Conservation (phyloP, 1,140 invertebrate genomes). For the Drosophila sp. region DNA sequence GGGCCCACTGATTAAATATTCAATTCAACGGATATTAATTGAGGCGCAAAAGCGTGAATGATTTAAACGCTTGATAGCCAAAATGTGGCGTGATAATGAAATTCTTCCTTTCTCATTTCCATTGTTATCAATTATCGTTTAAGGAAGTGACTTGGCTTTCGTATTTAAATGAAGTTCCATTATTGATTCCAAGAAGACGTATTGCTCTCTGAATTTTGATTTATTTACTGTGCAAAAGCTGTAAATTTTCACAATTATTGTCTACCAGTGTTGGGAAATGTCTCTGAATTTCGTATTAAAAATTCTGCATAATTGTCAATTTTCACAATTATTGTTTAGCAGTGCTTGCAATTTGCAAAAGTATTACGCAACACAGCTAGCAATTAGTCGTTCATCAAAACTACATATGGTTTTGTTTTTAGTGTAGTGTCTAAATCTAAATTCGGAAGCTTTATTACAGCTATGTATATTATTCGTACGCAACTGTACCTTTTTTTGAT, state of each 20-base stretch:
- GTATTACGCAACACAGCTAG: too few species aligned
- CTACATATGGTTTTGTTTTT: too few species aligned
- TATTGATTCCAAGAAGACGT: background rate
- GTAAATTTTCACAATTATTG: too few species aligned
- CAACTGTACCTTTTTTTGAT: too few species aligned
- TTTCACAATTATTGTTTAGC: background rate
- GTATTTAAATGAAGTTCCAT: background rate
- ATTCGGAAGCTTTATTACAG: too few species aligned
- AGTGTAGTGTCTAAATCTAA: too few species aligned
- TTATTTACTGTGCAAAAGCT: too few species aligned
- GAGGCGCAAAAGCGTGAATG: background rate
- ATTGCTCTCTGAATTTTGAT: background rate
- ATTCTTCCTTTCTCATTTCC: background rate
- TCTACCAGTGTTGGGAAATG: too few species aligned
- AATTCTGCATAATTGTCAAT: background rate
- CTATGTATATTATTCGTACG: too few species aligned
- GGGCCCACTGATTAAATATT: constrained; percentile 31
- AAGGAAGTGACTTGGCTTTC: background rate
- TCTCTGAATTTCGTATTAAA: background rate
- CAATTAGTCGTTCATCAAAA: too few species aligned
- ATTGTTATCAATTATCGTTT: constrained; percentile 1
- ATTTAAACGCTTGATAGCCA: constrained; percentile 2
- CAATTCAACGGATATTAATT: constrained; percentile 11
- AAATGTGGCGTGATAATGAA: background rate
- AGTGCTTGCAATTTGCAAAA: background rate